Evolutionary conservation across 2,797 vertebrate species (phyloP).

Genomic region (Pangasius krempfi): DNA sequence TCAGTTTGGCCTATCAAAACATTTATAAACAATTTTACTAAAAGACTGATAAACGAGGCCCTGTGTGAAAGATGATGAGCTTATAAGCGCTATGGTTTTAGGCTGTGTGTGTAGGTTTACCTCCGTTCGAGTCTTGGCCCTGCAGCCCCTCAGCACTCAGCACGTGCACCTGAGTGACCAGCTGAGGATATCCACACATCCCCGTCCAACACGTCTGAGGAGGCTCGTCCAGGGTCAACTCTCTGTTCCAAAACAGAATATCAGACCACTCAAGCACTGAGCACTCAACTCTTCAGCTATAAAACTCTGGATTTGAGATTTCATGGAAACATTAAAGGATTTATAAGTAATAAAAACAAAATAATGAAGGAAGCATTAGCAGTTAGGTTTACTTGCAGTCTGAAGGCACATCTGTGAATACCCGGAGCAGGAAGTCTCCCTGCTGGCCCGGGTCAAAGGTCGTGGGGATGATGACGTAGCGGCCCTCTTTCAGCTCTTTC

Average conservation of each 20-base stretch:
- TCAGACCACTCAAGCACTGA: neutral
- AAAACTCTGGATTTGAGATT: neutral
- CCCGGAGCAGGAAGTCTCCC: conserved; percentile 88
- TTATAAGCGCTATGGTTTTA: neutral
- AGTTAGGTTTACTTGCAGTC: conserved; percentile 80
- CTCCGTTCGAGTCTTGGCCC: conserved; percentile 82
- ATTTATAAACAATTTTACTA: neutral
- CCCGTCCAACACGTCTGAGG: conserved; percentile 90
- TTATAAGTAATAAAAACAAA: neutral
- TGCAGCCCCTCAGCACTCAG: conserved; percentile 82
- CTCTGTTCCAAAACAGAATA: conserved; percentile 71
- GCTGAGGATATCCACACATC: conserved; percentile 88
- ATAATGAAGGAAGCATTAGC: neutral
- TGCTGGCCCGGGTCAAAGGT: conserved; percentile 86
- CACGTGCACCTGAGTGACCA: conserved; percentile 91
- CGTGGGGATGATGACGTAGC: conserved; percentile 92
- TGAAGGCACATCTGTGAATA: conserved; percentile 90
- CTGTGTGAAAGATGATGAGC: neutral
- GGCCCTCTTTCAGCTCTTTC: conserved; percentile 85
- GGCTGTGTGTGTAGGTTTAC: conserved; percentile 59
- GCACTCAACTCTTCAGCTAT: neutral
- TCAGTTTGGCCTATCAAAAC: neutral
- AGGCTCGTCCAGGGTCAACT: conserved; percentile 84
- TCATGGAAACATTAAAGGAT: neutral
- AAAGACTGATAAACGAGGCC: neutral